Evolutionary conservation across 2,888 invertebrate species (phyloP).

Genomic region (Arge pagana): DNA sequence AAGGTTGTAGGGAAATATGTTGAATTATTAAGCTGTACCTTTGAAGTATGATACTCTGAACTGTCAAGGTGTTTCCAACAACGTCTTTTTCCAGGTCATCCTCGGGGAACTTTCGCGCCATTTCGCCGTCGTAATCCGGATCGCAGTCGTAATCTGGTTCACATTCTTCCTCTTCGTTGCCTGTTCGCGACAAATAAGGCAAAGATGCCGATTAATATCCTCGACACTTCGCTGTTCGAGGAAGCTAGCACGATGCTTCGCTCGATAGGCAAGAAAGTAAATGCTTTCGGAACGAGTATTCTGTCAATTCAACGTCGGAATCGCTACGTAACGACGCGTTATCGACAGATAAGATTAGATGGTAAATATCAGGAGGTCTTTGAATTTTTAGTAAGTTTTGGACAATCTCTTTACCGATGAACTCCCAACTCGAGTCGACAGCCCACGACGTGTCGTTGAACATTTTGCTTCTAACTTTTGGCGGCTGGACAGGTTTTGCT

Average conservation of each 20-base stretch:
- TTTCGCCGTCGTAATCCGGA: slow-evolving; percentile 58
- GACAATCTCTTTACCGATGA: slow-evolving; percentile 75
- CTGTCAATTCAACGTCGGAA: too few relatives aligned
- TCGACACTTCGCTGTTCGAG: too few relatives aligned
- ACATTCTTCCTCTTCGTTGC: slow-evolving; percentile 62
- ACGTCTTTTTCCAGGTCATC: slow-evolving; percentile 55
- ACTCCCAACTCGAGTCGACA: slow-evolving; percentile 90
- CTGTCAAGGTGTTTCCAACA: slow-evolving; percentile 67
- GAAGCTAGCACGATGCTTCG: too few relatives aligned
- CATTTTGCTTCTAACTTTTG: slow-evolving; percentile 61
- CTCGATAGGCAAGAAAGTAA: too few relatives aligned
- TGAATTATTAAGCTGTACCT: too few relatives aligned
- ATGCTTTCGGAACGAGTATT: background rate
- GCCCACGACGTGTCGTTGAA: slow-evolving; percentile 70
- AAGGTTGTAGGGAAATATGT: too few relatives aligned
- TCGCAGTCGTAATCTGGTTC: slow-evolving; percentile 63
- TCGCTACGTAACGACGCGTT: too few relatives aligned
- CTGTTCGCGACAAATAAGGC: too few relatives aligned
- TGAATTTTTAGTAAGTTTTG: too few relatives aligned
- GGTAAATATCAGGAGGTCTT: too few relatives aligned
- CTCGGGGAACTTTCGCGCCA: slow-evolving; percentile 58
- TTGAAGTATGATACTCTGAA: slow-evolving; percentile 80
- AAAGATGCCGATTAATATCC: too few relatives aligned
- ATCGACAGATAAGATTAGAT: too few relatives aligned
- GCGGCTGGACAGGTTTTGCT: slow-evolving; percentile 75